Conservation (phyloP, 2,797 vertebrate genomes). For the Vipera latastei region DNA sequence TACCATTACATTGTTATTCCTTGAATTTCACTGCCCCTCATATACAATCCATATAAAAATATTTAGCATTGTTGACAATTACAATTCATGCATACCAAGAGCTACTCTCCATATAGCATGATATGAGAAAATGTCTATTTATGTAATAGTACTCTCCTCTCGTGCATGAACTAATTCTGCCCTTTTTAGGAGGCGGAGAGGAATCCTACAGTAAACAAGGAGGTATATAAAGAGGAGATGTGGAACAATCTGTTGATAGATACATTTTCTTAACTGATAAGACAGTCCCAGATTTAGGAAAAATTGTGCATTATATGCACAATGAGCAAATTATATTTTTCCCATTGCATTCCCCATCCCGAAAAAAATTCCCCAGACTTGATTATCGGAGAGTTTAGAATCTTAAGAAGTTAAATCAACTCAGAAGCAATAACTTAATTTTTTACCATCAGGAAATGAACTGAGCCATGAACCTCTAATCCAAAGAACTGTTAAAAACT, state of each 20-base stretch:
- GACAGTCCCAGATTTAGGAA: background rate
- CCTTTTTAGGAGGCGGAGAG: background rate
- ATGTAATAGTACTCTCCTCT: background rate
- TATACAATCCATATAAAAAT: background rate
- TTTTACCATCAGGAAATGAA: background rate
- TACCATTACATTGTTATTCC: background rate
- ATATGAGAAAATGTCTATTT: background rate
- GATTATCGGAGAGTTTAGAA: background rate
- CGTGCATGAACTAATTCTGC: background rate
- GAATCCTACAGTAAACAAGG: background rate
- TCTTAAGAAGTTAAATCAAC: background rate
- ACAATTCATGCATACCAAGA: background rate
- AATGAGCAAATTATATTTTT: background rate
- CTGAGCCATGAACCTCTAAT: background rate
- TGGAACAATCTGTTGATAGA: background rate
- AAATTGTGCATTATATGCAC: background rate
- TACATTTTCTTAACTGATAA: background rate
- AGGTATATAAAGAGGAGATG: background rate
- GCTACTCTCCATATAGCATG: background rate
- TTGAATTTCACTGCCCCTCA: background rate
- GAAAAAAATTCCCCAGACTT: background rate
- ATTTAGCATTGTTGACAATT: no score
- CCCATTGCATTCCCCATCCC: no score
- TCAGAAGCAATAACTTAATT: background rate
- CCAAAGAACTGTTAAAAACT: background rate